Evolutionary conservation across 1,140 invertebrate species (phyloP).

Genomic region (Papilio dardanus): DNA sequence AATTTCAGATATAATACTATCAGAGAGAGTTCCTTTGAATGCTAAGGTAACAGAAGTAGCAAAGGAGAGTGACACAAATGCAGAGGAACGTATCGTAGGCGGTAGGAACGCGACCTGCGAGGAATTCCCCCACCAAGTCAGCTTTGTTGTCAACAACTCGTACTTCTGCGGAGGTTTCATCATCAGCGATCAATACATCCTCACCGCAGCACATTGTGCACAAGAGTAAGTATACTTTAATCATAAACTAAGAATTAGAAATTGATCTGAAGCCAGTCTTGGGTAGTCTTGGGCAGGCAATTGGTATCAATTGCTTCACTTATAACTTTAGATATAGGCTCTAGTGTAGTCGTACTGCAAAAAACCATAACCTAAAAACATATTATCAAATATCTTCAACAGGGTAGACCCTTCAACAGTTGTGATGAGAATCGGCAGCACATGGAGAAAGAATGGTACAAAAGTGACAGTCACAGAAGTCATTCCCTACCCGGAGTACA

Average conservation of each 20-base stretch:
- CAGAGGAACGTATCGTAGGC: conserved; percentile 83
- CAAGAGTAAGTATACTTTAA: conserved; percentile 62
- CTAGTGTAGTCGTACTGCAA: background rate
- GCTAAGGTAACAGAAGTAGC: conserved; percentile 32
- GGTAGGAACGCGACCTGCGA: conserved; percentile 83
- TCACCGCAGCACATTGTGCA: conserved; percentile 87
- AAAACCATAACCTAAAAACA: background rate
- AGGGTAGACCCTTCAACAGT: conserved; percentile 73
- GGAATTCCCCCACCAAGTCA: conserved; percentile 85
- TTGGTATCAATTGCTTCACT: too few relatives aligned
- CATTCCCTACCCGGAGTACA: conserved; percentile 77
- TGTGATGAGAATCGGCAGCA: conserved; percentile 73
- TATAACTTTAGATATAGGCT: background rate
- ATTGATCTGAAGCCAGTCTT: too few relatives aligned
- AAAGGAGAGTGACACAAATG: conserved; percentile 48
- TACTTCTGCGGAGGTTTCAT: conserved; percentile 87
- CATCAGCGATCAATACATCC: conserved; percentile 81
- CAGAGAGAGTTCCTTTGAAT: conserved; percentile 45
- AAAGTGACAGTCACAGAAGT: conserved; percentile 73
- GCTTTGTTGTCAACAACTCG: conserved; percentile 72
- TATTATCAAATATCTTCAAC: conserved; percentile 34
- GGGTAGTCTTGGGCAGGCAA: too few relatives aligned
- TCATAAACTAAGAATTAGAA: too few relatives aligned
- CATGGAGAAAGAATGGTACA: conserved; percentile 66
- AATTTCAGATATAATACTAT: conserved; percentile 50